These are phyloP conservation scores for Phyto melanocephala DNA, from an alignment of 2,888 invertebrate genomes.

Conservation along the genomic window DNA sequence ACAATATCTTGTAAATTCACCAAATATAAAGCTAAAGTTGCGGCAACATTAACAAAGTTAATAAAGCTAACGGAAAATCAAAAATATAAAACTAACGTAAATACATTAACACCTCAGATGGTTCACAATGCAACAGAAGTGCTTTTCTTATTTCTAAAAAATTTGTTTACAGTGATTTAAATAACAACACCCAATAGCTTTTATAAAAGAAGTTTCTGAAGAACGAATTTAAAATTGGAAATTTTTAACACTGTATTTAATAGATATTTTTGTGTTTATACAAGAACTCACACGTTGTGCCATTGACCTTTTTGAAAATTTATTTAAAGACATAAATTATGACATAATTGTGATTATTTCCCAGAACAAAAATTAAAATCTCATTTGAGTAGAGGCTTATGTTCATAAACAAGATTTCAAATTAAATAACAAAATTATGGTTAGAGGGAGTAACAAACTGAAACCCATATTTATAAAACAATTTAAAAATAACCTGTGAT, in stretches of 20 bases:
- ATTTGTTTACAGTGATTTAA: neutral
- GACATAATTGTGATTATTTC: neutral
- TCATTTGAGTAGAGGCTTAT: too few species aligned
- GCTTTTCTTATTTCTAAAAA: neutral
- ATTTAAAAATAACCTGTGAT: too few species aligned
- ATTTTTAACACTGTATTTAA: neutral
- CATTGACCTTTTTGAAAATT: neutral
- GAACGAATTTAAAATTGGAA: neutral
- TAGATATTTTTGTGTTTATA: neutral
- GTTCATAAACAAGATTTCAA: too few species aligned
- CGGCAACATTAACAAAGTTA: too few species aligned
- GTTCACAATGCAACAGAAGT: constrained; percentile 44
- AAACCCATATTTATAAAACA: too few species aligned
- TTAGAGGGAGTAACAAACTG: too few species aligned
- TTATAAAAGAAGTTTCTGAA: neutral
- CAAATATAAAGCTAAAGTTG: too few species aligned
- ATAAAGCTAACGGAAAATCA: too few species aligned
- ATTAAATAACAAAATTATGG: too few species aligned
- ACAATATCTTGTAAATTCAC: too few species aligned
- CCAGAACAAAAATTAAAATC: neutral
- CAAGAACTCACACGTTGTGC: constrained; percentile 16
- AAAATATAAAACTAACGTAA: neutral
- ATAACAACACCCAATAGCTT: constrained; percentile 30
- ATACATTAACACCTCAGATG: neutral
- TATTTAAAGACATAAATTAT: neutral